These are phyloP conservation scores for Megalurothrips usitatus DNA, from an alignment of 2,888 invertebrate species.

Conservation along the genomic window DNA sequence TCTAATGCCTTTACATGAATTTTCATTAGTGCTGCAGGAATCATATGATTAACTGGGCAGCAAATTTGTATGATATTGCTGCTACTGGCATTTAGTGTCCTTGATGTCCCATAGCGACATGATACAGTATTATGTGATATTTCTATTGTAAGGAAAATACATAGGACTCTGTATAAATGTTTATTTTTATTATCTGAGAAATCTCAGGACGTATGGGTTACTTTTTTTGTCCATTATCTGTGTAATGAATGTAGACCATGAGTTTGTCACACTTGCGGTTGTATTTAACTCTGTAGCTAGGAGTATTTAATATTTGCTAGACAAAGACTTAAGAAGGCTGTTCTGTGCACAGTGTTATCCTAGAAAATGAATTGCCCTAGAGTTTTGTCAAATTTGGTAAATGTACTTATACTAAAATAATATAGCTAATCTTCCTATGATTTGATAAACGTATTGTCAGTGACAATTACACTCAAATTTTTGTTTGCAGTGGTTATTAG, in stretches of 20 bases:
- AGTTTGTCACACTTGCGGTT: not conserved
- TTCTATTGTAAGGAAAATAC: not conserved
- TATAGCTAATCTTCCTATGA: not conserved
- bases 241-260: not conserved
- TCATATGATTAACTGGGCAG: no score
- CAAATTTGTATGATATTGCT: no score
- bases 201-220: not conserved
- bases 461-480: no score
- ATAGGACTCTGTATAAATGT: not conserved
- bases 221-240: no score
- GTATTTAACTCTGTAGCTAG: not conserved
- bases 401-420: not conserved
- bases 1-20: no score
- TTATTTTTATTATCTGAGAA: slow-evolving; percentile 2
- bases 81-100: no score
- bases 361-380: not conserved
- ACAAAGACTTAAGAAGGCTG: slow-evolving; percentile 8
- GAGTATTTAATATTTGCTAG: not conserved
- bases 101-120: not conserved
- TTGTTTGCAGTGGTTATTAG: no score
- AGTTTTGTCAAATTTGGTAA: not conserved
- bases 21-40: no score
- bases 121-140: slow-evolving; percentile 25
- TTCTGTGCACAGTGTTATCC: not conserved
- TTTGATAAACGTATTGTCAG: not conserved